Evolutionary conservation across 64 coral and sea anemone genomes (phyloP), one percentile per base, ranked within the genome.

Genomic region (Stichodactyla helianthus): DNA sequence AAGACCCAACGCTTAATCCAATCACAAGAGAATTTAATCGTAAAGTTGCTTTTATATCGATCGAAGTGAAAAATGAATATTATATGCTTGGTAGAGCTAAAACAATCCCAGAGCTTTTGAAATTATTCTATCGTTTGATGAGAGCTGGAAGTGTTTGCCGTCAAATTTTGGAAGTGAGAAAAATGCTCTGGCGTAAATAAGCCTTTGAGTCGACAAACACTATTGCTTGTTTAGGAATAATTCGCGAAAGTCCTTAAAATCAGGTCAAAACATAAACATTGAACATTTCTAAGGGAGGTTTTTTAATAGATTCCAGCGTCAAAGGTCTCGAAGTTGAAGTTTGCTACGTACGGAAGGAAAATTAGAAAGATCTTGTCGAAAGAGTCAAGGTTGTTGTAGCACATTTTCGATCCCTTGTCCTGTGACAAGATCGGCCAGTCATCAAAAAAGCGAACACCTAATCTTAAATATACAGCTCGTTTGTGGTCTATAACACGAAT

Each of bases 151-250:
- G 78, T 81, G 51, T 54, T 81, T 19, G 12, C 51, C 50, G 78
- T 81, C 78, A 81, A 81, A 81, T 52, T 81, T 54, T 81, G 50
- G 78, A 81, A 81, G 51, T 52, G 78, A 81, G 78, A 81, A 81
- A 81, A 81, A 28, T 28, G 78, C n/a, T 51, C 35, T 23, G 78
- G 78, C 78, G 78, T 81, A 81, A 81, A 54, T 81, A 52, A 81
- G 20, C 78, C 35, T 81, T 52, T 19, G 50, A 81, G 18, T 52
- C 78, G 78, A 54, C 78, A 81, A 81, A 81, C 78, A 74, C 25
- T 68, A 22, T 26, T 68, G 63, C 63, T 74, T 74, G 78, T 81
- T 81, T 81, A 52, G 78, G 52, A 81, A 81, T 81, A 81, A 74
- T 31, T 74, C 68, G 25, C n/a, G 53, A 50, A 50, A 81, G 35